Evolutionary conservation across 1,140 invertebrate genomes (phyloP).

Genomic region (Diabrotica undecimpunctata): DNA sequence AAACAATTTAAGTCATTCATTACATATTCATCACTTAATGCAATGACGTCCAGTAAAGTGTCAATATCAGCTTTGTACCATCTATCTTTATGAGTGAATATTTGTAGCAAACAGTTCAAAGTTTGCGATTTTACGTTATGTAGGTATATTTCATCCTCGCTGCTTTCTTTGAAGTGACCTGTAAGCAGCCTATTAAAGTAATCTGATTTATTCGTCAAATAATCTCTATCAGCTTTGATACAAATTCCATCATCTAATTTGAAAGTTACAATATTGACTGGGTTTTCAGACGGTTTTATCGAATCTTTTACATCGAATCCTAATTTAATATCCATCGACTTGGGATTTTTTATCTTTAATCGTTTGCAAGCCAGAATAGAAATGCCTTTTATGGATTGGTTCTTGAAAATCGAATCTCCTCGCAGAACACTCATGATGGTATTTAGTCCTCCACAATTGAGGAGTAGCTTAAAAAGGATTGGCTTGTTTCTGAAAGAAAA

Average conservation of each 20-base stretch:
- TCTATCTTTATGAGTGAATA: constrained; percentile 51
- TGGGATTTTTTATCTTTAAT: constrained; percentile 37
- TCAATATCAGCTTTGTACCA: constrained; percentile 47
- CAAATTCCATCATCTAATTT: constrained; percentile 60
- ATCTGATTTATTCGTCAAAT: constrained; percentile 59
- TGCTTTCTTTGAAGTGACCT: constrained; percentile 63
- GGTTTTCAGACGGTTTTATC: constrained; percentile 31
- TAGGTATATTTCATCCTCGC: constrained; percentile 53
- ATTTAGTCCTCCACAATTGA: constrained; percentile 39
- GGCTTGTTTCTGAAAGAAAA: constrained; percentile 35
- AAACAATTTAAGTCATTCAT: constrained; percentile 56
- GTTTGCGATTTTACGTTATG: constrained; percentile 55
- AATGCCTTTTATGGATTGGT: constrained; percentile 32
- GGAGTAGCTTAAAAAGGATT: constrained; percentile 35
- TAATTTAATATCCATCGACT: constrained; percentile 4
- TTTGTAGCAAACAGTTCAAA: constrained; percentile 53
- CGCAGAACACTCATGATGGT: constrained; percentile 35
- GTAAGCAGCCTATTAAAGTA: constrained; percentile 63
- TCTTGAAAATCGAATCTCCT: constrained; percentile 25
- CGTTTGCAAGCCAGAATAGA: constrained; percentile 50
- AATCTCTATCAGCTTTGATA: constrained; percentile 57
- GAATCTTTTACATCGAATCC: constrained; percentile 16
- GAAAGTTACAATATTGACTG: constrained; percentile 55
- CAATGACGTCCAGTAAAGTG: constrained; percentile 61
- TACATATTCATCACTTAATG: constrained; percentile 62